phyloP scores from a whole-genome alignment of 2,888 invertebrate genomes.

The Drosophila melanosoma region DNA sequence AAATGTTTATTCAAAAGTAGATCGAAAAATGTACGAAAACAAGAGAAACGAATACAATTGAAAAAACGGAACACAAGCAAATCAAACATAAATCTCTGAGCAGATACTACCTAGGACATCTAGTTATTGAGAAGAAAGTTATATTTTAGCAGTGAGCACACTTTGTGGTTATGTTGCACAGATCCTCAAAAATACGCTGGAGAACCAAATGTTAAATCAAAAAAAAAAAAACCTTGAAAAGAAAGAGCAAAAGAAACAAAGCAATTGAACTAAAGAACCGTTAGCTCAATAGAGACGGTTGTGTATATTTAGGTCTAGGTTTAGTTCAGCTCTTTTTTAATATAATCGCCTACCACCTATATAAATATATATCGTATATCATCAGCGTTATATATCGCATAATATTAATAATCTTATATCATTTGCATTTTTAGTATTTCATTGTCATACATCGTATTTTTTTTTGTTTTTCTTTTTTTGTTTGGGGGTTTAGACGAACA shows the following conservation, averaged over 20 bases:
- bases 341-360: slow-evolving; percentile 25
- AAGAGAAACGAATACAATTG: slow-evolving; percentile 30
- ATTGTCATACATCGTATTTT: slow-evolving; percentile 57
- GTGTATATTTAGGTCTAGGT: slow-evolving; percentile 3
- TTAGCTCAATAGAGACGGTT: slow-evolving; percentile 11
- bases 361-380: slow-evolving; percentile 18
- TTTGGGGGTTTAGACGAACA: slow-evolving; percentile 91
- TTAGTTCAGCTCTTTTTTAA: slow-evolving; percentile 22
- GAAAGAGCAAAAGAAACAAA: slow-evolving; percentile 21
- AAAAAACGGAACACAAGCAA: slow-evolving; percentile 75
- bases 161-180: slow-evolving; percentile 13
- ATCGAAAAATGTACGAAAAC: slow-evolving; percentile 30
- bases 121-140: slow-evolving; percentile 22
- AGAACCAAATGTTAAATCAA: slow-evolving; percentile 15
- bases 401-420: slow-evolving; percentile 16
- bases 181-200: slow-evolving; percentile 12
- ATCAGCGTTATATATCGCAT: slow-evolving; percentile 6
- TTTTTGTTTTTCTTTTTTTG: slow-evolving; percentile 41
- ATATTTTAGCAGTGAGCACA: slow-evolving; percentile 9
- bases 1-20: slow-evolving; percentile 18
- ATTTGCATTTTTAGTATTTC: slow-evolving; percentile 53
- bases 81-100: slow-evolving; percentile 66
- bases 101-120: slow-evolving; percentile 10
- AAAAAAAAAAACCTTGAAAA: background rate
- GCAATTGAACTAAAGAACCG: slow-evolving; percentile 16